Evolutionary conservation across 92 coral and sea anemone genomes (phyloP).

Genomic region (Epizoanthus rinbou): DNA sequence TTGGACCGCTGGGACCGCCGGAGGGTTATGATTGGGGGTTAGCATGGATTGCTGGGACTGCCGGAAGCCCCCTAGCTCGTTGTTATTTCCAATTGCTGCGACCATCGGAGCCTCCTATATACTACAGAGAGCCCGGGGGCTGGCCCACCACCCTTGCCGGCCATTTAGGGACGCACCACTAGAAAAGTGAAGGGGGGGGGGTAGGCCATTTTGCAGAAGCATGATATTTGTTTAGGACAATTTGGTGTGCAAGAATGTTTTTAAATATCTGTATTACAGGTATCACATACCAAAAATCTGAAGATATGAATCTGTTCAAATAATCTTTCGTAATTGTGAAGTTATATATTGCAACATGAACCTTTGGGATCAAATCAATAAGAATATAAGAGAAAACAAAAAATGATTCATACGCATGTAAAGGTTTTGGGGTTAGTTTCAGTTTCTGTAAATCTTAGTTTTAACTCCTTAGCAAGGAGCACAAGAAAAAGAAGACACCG

Average conservation of each 20-base stretch:
- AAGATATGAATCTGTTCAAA: slow-evolving; percentile 7
- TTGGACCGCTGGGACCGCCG: too few species aligned
- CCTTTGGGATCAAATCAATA: slow-evolving; percentile 20
- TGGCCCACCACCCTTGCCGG: too few species aligned
- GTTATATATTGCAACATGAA: not conserved
- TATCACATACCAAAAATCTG: slow-evolving; percentile 8
- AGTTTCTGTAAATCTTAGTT: too few species aligned
- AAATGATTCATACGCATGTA: slow-evolving; percentile 4
- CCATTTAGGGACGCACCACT: too few species aligned
- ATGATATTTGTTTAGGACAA: not conserved
- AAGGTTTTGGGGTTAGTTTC: not conserved
- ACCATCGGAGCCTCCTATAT: too few species aligned
- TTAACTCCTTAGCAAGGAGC: slow-evolving; percentile 23
- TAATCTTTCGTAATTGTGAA: slow-evolving; percentile 4
- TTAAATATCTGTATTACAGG: too few species aligned
- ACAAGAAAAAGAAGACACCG: slow-evolving; percentile 12
- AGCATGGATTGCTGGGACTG: too few species aligned
- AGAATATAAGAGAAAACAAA: too few species aligned
- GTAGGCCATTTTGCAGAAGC: not conserved
- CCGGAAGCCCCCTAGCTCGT: too few species aligned
- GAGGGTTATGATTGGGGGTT: too few species aligned
- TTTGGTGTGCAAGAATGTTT: not conserved
- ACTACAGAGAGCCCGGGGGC: too few species aligned
- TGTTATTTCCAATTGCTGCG: too few species aligned
- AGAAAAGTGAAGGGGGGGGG: not conserved